A percentile compares a stretch with the other conserved stretches of the same genome.
phyloP scores from a whole-genome alignment of 2,797 vertebrate species.

The Botia kubotai region DNA sequence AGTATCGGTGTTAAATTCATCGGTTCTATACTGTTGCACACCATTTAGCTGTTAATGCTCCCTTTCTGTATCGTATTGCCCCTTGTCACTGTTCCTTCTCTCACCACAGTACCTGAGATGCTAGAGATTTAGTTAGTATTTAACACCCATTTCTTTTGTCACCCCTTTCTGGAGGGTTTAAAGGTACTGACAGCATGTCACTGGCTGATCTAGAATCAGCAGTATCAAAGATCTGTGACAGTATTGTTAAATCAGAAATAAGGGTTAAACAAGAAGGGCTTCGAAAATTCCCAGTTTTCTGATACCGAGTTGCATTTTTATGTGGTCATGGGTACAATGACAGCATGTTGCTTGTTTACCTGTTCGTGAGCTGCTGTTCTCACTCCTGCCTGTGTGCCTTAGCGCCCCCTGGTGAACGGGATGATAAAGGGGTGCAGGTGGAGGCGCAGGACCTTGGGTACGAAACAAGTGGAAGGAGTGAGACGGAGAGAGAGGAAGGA shows the following conservation, averaged over 20 bases:
- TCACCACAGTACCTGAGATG: too few species aligned
- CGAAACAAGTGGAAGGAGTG: slow-evolving; percentile 79
- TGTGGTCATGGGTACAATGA: slow-evolving; percentile 47
- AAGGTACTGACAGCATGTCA: too few species aligned
- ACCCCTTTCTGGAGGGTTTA: too few species aligned
- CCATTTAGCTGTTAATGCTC: not conserved
- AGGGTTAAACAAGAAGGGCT: too few species aligned
- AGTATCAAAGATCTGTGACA: too few species aligned
- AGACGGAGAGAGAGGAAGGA: slow-evolving; percentile 79
- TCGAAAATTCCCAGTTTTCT: too few species aligned
- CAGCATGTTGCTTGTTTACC: slow-evolving; percentile 15
- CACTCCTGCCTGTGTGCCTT: slow-evolving; percentile 65
- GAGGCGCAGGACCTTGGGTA: slow-evolving; percentile 78
- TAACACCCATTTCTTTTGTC: too few species aligned
- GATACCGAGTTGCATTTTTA: not conserved
- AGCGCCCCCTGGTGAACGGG: slow-evolving; percentile 76
- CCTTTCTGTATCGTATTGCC: too few species aligned
- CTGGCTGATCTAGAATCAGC: too few species aligned
- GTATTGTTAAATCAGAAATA: not conserved
- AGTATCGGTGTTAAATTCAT: not conserved
- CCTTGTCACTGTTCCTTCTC: too few species aligned
- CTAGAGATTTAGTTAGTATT: too few species aligned
- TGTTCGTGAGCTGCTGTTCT: not conserved
- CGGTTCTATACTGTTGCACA: too few species aligned
- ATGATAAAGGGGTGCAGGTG: slow-evolving; percentile 80